Evolutionary conservation across 2,888 invertebrate species (phyloP), one percentile per base, ranked within the genome.

Genomic region (Alloscopus bannaensis): DNA sequence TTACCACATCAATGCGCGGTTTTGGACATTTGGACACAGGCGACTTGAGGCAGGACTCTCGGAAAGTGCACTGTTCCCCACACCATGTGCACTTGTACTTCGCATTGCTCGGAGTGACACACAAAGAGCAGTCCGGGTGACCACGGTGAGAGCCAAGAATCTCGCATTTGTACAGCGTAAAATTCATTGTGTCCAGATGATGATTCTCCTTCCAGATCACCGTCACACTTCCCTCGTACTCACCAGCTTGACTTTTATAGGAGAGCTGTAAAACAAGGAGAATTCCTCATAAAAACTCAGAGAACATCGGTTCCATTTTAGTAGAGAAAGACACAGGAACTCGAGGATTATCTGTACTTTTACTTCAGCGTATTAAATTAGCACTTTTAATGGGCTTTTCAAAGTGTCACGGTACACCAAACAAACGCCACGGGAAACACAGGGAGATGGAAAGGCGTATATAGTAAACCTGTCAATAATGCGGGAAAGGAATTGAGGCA

Each of bases 71-170:
- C 24, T 93, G 93, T 87, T 94, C 94, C 4, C 94, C 93, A 90
- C 99, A 99, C 99, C 98, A 99, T 59, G 95, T 94, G 88, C 99
- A 99, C 86, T 95, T 93, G 88, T 97, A 97, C 87, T 95, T 93
- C 20, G 94, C 91, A 88, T 95, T 94, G 65, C 89, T 89, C 76
- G 98, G 92, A 1, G 97, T 97, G 78, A 97, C 94, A 88, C 99
- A 99, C 52, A 98, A 91, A 68, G 98, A 98, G 89, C 99, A 99
- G 88, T 99, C 99, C 13, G 96, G 94, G 88, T 96, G 95, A 87
- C 96, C 95, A 68, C 96, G 92, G 88, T 97, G 96, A 11, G 96
- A 96, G 28, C 98, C 98, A 84, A 99, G 90, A 81, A 96, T 94
- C 89, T 95, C 95, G 90, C 99, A 99, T 89, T 98, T 98, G 89